A percentile compares a stretch with the other conserved stretches of the same genome.
Conservation (phyloP, 2,888 invertebrate species). For the Ophion costatus region DNA sequence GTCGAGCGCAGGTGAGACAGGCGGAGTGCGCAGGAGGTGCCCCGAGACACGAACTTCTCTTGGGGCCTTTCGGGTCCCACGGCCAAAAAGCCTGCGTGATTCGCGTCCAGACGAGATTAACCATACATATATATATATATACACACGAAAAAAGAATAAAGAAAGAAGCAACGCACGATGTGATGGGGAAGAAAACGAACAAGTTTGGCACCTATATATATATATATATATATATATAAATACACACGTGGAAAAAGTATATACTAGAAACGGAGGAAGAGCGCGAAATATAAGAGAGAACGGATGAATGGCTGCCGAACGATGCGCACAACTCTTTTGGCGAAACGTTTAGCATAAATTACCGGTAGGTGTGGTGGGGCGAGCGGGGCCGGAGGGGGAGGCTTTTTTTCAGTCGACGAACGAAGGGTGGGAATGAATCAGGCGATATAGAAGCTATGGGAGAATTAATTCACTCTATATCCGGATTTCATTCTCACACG, state of each 20-base stretch:
- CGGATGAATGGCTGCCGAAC: slow-evolving; percentile 71
- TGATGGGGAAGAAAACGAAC: too few relatives aligned
- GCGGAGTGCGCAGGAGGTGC: slow-evolving; percentile 49
- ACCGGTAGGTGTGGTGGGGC: not conserved
- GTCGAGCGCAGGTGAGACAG: slow-evolving; percentile 57
- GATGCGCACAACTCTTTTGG: slow-evolving; percentile 71
- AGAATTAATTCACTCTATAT: too few relatives aligned
- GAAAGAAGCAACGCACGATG: slow-evolving; percentile 13
- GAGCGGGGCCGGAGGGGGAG: too few relatives aligned
- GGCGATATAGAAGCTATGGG: too few relatives aligned
- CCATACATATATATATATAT: too few relatives aligned
- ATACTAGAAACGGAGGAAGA: too few relatives aligned
- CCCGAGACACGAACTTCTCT: slow-evolving; percentile 52
- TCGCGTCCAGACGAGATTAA: slow-evolving; percentile 75
- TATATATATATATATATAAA: not conserved
- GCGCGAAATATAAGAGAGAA: slow-evolving; percentile 22
- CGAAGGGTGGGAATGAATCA: too few relatives aligned
- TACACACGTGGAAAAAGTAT: too few relatives aligned
- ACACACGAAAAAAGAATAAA: slow-evolving; percentile 27
- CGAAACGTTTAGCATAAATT: slow-evolving; percentile 77
- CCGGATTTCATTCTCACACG: too few relatives aligned
- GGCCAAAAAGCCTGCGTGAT: slow-evolving; percentile 79
- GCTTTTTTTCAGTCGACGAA: too few relatives aligned
- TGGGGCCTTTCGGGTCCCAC: slow-evolving; percentile 73
- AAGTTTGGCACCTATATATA: not conserved